A percentile compares a stretch with the other conserved stretches of the same genome.
Evolutionary conservation across 2,888 invertebrate species (phyloP).

Genomic region (Nephrotoma appendiculata): DNA sequence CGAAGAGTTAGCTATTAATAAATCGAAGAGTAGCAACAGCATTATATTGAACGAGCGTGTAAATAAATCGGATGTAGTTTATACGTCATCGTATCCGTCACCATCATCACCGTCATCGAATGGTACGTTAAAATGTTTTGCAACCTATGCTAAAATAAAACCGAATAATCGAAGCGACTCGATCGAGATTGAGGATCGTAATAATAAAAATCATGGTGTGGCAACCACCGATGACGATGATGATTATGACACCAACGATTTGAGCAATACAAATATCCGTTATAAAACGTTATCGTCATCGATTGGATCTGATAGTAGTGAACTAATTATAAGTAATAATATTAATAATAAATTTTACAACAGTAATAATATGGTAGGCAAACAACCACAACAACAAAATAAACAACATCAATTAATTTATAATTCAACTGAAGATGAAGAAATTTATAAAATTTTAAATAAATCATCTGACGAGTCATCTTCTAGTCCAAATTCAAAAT

Average conservation of each 20-base stretch:
- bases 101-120: neutral
- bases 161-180: neutral
- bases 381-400: neutral
- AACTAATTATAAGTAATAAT: neutral
- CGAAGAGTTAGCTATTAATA: conserved; percentile 13
- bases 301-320: conserved; percentile 9
- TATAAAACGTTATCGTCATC: conserved; percentile 12
- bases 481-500: conserved; percentile 15
- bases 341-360: neutral
- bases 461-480: conserved; percentile 15
- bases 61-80: neutral
- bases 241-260: neutral
- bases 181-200: neutral
- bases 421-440: neutral
- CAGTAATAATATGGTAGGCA: neutral
- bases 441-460: neutral
- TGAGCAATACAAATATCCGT: conserved; percentile 10
- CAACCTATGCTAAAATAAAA: neutral
- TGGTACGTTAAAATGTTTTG: neutral
- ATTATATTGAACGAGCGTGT: neutral
- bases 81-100: neutral
- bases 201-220: neutral
- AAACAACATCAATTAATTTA: neutral
- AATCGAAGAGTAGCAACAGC: neutral
- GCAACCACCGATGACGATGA: conserved; percentile 12